Evolutionary conservation across 1,140 invertebrate genomes (phyloP), one percentile per base, ranked within the genome.

Genomic region (Neodiprion lecontei): DNA sequence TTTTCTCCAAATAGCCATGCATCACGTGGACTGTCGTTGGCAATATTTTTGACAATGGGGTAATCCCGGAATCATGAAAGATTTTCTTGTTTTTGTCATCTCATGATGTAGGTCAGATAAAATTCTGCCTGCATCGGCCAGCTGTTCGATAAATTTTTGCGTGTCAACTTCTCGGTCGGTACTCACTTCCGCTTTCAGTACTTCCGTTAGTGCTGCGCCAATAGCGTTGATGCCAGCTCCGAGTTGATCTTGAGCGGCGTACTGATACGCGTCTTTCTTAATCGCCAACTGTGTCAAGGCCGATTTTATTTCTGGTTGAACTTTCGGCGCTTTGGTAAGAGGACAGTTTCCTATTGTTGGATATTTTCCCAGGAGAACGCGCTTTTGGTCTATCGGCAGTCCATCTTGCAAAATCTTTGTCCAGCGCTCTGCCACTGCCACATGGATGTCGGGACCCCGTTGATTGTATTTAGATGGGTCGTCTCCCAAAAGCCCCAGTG

Each of bases 1-100:
- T 78, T 72, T 23, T 76, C 65, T 1, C 73, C 77, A 48, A 76
- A 78, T 47, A 76, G 17, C 23, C 53, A 68, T 14, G 17, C 28
- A 21, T 71, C 72, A 7, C 69, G 23, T 49, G 70, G 50, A 2
- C 67, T 74, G 9, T 73, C 73, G 7, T 70, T 66, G 7, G 74
- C 69, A n/a, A 75, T 50, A 11, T 72, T 72, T 61, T 75, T 72
- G 3, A 74, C 66, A 1, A 75, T 17, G 1, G 53, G 12, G 14
- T 69, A 77, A 40, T 9, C 53, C 67, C 9, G 73, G 73, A 2
- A 65, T 23, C 1, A 74, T 69, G 49, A 74, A 67, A 1, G 65
- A n/a, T 14, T 73, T 72, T 66, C 73, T 74, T 7, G 76, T 75
- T 5, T 68, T 14, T 7, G 76, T 65, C 11, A 71, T 66, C 8